Conservation (phyloP, 2,888 invertebrate genomes). For the Lochmaea crataegi region DNA sequence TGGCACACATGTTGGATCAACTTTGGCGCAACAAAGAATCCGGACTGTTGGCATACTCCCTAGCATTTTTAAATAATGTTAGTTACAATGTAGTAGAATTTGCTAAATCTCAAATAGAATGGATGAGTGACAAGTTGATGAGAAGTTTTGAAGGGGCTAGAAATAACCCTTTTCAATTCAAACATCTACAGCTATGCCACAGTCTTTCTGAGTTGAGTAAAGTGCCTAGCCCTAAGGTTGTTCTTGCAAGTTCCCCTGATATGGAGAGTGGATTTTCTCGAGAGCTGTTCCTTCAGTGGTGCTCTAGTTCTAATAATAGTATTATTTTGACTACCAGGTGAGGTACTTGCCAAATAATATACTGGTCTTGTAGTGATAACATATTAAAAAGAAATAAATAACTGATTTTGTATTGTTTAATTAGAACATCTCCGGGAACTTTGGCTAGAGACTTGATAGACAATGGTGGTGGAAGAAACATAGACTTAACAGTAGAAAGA, state of each 20-base stretch:
- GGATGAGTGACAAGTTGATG: slow-evolving; percentile 99
- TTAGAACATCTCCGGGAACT: slow-evolving; percentile 83
- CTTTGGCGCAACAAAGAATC: slow-evolving; percentile 96
- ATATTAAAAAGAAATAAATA: neutral
- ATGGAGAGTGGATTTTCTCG: slow-evolving; percentile 95
- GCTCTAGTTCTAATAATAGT: slow-evolving; percentile 90
- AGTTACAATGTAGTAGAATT: slow-evolving; percentile 99
- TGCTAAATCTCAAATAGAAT: slow-evolving; percentile 98
- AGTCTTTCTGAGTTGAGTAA: slow-evolving; percentile 86
- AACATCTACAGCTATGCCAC: slow-evolving; percentile 94
- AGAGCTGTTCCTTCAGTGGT: slow-evolving; percentile 95
- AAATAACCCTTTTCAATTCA: slow-evolving; percentile 85
- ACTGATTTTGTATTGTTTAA: slow-evolving; percentile 26
- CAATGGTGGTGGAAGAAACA: slow-evolving; percentile 77
- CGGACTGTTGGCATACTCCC: slow-evolving; percentile 92
- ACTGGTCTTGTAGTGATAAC: no score
- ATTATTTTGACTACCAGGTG: slow-evolving; percentile 91
- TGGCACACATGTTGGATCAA: slow-evolving; percentile 96
- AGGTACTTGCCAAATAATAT: slow-evolving; percentile 30
- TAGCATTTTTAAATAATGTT: slow-evolving; percentile 94
- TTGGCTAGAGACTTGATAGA: slow-evolving; percentile 83
- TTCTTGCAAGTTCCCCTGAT: slow-evolving; percentile 94
- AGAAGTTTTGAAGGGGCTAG: slow-evolving; percentile 88
- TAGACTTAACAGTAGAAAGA: slow-evolving; percentile 77
- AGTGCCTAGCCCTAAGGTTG: slow-evolving; percentile 93